Conservation (phyloP, 53 echinoderm and acorn worm genomes). For the Paelopatides confundens region DNA sequence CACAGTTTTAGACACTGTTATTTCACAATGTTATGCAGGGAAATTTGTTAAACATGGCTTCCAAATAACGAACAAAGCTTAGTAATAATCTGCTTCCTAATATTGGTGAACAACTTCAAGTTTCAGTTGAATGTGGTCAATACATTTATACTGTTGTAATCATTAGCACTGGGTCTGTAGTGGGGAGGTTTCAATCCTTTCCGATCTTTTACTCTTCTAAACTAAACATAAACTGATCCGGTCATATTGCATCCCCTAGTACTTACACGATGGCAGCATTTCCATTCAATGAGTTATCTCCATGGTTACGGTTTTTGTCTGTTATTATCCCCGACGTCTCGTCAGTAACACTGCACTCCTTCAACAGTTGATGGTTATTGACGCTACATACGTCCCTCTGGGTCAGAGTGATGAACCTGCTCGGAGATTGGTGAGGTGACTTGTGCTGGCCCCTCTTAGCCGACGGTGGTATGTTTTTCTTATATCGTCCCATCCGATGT, state of each 20-base stretch:
- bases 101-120: too few species aligned
- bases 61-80: too few species aligned
- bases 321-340: neutral
- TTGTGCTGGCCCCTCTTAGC: neutral
- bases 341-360: neutral
- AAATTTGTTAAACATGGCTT: too few species aligned
- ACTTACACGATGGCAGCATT: slow-evolving; percentile 30
- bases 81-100: too few species aligned
- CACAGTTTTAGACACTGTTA: too few species aligned
- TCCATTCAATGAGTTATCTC: slow-evolving; percentile 8
- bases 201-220: too few species aligned
- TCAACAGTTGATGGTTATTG: slow-evolving; percentile 10
- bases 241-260: neutral
- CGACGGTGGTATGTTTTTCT: slow-evolving; percentile 7
- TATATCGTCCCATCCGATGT: neutral
- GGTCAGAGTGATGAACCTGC: neutral
- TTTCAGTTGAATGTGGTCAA: too few species aligned
- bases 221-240: too few species aligned
- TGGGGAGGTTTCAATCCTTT: too few species aligned
- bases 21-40: too few species aligned
- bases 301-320: neutral
- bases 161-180: too few species aligned
- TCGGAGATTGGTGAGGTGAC: neutral
- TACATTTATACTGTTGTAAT: too few species aligned
- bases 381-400: neutral